These are phyloP conservation scores for Peromyscus eremicus DNA, from an alignment of 2,797 vertebrate genomes.

Conservation along the genomic window DNA sequence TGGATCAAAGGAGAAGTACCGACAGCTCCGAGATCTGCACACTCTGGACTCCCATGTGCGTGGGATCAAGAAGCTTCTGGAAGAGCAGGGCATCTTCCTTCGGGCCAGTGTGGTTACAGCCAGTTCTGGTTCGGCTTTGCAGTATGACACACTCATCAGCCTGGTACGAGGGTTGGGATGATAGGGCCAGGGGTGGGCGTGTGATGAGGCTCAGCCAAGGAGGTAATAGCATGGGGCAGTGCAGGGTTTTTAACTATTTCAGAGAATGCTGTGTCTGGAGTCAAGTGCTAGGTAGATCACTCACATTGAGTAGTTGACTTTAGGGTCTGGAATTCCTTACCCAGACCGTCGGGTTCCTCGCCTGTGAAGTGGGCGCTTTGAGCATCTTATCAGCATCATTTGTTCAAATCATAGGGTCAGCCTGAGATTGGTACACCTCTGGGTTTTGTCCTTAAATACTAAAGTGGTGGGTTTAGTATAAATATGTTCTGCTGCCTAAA, in stretches of 20 bases:
- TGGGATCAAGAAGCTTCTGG: constrained; percentile 97
- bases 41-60: constrained; percentile 97
- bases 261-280: background rate
- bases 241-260: background rate
- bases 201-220: background rate
- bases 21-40: constrained; percentile 97
- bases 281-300: background rate
- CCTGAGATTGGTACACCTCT: background rate
- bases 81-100: constrained; percentile 98
- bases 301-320: background rate
- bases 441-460: constrained; percentile 4
- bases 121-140: constrained; percentile 97
- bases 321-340: background rate
- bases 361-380: background rate
- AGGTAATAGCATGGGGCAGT: background rate
- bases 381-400: background rate
- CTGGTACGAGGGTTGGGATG: constrained; percentile 89
- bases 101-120: constrained; percentile 96
- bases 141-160: constrained; percentile 98
- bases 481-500: background rate
- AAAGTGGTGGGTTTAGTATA: background rate
- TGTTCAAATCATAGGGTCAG: background rate
- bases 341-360: background rate
- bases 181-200: background rate
- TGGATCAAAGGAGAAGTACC: constrained; percentile 99